Evolutionary conservation across 2,888 invertebrate genomes (phyloP), one percentile per base, ranked within the genome.

Genomic region (Diachrysia chrysitis): DNA sequence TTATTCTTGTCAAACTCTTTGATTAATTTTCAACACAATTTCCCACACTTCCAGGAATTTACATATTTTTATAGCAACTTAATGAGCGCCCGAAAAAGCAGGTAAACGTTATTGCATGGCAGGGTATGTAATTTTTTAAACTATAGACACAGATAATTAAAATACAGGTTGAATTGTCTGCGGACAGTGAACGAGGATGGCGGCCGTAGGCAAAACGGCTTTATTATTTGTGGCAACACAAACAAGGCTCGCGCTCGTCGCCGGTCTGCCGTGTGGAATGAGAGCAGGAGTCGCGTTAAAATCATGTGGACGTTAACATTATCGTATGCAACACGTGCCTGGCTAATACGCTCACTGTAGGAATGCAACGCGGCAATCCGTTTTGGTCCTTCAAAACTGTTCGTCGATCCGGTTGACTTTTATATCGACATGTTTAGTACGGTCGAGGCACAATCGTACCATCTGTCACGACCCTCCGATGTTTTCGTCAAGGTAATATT

Each of bases 351-450:
- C 58, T 58, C 67, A 59, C 58, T 75, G 71, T 69, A 71, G 53
- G 57, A 70, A 60, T 74, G 71, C 72, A 63, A 57, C 69, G 63
- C 69, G 66, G 69, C 71, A 76, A 79, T 78, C 73, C 79, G 72
- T 82, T 79, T 71, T 59, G 58, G 65, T 80, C 71, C 82, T 79
- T 73, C 61, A 57, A 65, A 77, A 76, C 68, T 67, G 75, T 73
- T 76, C 73, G 69, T 72, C 74, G 71, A 79, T 79, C 68, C 66
- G 63, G 48, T 66, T 75, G 74, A 82, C 76, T 82, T 83, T 82
- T 78, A 75, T 83, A 73, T 75, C 70, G 67, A 70, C 70, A 72
- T 76, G 74, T 74, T 81, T 76, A 83, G 83, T 83, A 82, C 84
- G 81, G 83, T 79, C 80, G 63, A 61, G 53, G 58, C 63, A 62